Evolutionary conservation across 2,113 vertebrate species (phyloP).

Genomic region (Saguinus imperator): DNA sequence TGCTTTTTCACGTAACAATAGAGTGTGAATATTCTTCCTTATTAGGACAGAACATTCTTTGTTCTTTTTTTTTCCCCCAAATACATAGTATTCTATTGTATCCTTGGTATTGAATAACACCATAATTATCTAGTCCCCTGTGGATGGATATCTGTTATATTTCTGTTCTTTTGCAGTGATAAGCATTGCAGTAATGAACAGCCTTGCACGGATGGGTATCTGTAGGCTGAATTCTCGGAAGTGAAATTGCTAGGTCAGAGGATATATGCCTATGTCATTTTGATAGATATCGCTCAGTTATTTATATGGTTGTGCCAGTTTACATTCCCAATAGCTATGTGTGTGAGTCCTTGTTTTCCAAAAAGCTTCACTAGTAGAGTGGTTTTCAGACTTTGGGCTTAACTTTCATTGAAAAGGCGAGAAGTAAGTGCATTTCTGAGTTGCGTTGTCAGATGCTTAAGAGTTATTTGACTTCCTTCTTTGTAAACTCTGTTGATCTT

Average conservation of each 20-base stretch:
- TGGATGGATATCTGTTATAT: not conserved
- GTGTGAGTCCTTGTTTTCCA: not conserved
- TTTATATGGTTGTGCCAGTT: not conserved
- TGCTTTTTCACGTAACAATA: not conserved
- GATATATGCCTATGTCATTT: not conserved
- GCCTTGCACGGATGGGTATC: not conserved
- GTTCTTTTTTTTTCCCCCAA: not conserved
- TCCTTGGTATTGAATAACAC: not conserved
- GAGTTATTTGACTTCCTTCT: not conserved
- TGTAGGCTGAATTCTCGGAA: not conserved
- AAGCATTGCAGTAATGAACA: not conserved
- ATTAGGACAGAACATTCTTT: not conserved
- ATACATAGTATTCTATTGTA: not conserved
- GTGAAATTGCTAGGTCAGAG: not conserved
- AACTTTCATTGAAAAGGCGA: not conserved
- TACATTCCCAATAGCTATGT: not conserved
- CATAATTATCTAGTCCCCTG: not conserved
- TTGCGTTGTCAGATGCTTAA: not conserved
- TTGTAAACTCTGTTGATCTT: not conserved
- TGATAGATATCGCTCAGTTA: not conserved
- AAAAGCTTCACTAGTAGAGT: not conserved
- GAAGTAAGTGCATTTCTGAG: not conserved
- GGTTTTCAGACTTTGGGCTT: not conserved
- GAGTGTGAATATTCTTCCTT: not conserved
- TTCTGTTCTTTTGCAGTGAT: not conserved